Base-by-base conservation (phyloP, 23 tunicate species). In the Styela clava region DNA sequence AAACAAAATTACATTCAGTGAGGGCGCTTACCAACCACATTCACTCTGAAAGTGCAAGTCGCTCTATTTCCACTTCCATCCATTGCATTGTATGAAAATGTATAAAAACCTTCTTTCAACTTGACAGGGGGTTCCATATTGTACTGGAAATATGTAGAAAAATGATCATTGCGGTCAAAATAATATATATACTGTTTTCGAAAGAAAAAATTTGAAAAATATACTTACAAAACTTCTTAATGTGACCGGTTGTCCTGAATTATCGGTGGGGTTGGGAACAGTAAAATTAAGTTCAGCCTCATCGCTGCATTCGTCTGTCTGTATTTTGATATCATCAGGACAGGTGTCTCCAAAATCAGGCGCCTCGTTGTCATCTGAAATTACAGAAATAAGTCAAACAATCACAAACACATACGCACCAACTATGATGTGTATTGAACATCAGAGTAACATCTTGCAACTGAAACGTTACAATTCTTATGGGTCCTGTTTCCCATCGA, bases 311-410 rank as follows among this genome's bases (percentile, higher is more conserved):
- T 76, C 81, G 23, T 27, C 52, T 1, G 52, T 23, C n/a, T 33
- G 31, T 24, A 76, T 52, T 23, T 19, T 44, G 32, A 25, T 9
- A 27, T 56, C 37, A 56, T 1, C 29, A 52, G 81, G 81, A 2
- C 81, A 76, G 19, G 81, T 76, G 26, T 44, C 81, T 22, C 64
- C 64, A 64, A 76, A 76, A 35, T 24, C 44, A 44, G 81, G 81
- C 12, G 77, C 35, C 7, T 26, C 24, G 5, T 33, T 29, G 29
- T 71, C 77, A 71, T 18, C 77, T 71, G 35, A 71, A 71, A 18
- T 19, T 34, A 16, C 5, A 32, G 3, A 28, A 24, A 65, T 24
- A 27, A 56, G 63, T 56, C n/a, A n/a, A n/a, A n/a, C n/a, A n/a
- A n/a, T n/a, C n/a, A n/a, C n/a, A n/a, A n/a, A n/a, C n/a, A n/a